phyloP scores from a whole-genome alignment of 2,888 invertebrate species.

The Koerneria pararmatus region DNA sequence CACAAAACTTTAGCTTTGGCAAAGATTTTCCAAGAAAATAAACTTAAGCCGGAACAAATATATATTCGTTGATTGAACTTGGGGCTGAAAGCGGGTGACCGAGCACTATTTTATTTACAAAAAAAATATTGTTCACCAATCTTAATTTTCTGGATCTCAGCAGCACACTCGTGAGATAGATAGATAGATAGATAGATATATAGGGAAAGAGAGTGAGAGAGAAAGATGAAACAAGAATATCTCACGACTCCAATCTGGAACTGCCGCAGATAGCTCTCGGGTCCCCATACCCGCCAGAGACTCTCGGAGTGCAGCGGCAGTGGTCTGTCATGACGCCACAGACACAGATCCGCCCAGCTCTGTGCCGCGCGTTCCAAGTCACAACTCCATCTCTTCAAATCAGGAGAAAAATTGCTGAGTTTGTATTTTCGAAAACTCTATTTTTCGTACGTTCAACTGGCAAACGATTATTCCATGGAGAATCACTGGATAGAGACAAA shows the following conservation, averaged over 20 bases:
- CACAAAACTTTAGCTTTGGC: too few relatives aligned
- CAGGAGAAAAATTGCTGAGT: not conserved
- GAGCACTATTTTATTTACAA: too few relatives aligned
- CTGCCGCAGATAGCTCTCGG: slow-evolving; percentile 18
- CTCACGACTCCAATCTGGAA: slow-evolving; percentile 22
- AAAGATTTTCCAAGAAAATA: too few relatives aligned
- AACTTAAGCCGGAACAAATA: too few relatives aligned
- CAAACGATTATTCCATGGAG: not conserved
- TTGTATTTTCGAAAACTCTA: not conserved
- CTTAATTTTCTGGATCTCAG: too few relatives aligned
- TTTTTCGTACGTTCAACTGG: not conserved
- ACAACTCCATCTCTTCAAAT: slow-evolving; percentile 19
- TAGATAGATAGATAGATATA: not conserved
- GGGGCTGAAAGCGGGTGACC: too few relatives aligned
- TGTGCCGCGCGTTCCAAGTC: slow-evolving; percentile 20
- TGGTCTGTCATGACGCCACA: slow-evolving; percentile 19
- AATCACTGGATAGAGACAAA: not conserved
- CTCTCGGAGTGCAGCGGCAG: slow-evolving; percentile 23
- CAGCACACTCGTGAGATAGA: not conserved
- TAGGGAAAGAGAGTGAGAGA: not conserved
- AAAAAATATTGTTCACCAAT: too few relatives aligned
- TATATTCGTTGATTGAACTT: too few relatives aligned
- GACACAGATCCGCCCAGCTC: slow-evolving; percentile 18
- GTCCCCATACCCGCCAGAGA: slow-evolving; percentile 23
- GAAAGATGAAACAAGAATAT: not conserved